Conservation (phyloP, 2,113 vertebrate genomes). For the Corvus cornix region DNA sequence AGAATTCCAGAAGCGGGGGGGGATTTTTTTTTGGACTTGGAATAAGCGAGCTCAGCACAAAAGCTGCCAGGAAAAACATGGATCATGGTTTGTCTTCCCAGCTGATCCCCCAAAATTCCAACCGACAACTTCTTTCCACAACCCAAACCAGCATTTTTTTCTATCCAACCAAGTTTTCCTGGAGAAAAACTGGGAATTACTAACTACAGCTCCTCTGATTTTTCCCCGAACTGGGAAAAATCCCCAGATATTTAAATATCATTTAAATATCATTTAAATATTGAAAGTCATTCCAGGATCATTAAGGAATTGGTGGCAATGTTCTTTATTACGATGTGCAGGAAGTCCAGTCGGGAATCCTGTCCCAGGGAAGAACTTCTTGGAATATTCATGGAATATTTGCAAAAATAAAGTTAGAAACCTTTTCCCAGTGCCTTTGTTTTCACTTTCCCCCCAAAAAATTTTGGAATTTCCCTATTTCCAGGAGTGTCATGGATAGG, state of each 20-base stretch:
- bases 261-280: too few species aligned
- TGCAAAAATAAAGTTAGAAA: background rate
- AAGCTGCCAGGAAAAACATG: background rate
- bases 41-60: background rate
- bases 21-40: background rate
- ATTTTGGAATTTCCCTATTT: background rate
- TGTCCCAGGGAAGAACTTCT: background rate
- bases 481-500: background rate
- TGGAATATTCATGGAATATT: background rate
- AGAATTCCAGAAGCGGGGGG: background rate
- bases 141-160: background rate
- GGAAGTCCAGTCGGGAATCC: background rate
- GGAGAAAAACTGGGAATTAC: background rate
- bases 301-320: background rate
- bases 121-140: background rate
- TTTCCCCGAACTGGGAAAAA: background rate
- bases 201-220: background rate
- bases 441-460: background rate
- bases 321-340: background rate
- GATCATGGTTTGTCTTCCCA: background rate
- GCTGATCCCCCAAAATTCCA: background rate
- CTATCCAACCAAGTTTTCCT: background rate
- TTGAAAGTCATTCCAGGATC: background rate
- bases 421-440: background rate
- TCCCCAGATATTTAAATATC: background rate